Percentiles rank a stretch among this genome's conserved stretches.
Conservation (phyloP, 1,140 invertebrate species). For the Diorhabda elongata region DNA sequence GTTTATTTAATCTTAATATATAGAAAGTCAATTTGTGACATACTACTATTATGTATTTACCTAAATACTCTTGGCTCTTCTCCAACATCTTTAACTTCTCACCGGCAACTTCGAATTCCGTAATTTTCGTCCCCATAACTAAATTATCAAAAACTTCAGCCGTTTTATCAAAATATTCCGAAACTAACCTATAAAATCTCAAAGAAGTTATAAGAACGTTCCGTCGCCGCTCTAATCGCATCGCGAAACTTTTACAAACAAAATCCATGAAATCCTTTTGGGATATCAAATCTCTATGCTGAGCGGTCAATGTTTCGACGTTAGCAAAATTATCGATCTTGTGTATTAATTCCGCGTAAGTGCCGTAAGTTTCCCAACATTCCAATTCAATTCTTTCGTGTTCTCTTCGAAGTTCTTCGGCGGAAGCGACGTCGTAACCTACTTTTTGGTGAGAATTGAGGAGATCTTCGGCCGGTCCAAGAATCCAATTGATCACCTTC, state of each 20-base stretch:
- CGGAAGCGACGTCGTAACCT: conserved; percentile 66
- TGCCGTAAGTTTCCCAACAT: conserved; percentile 70
- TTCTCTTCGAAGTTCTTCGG: conserved; percentile 64
- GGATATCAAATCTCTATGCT: conserved; percentile 56
- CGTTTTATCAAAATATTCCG: conserved; percentile 66
- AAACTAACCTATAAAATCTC: conserved; percentile 69
- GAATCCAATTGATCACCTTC: conserved; percentile 71
- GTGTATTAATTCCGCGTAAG: conserved; percentile 71
- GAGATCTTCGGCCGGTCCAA: conserved; percentile 65
- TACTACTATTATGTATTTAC: conserved; percentile 37
- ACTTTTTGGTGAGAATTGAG: conserved; percentile 66
- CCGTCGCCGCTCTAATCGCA: conserved; percentile 66
- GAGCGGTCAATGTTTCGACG: conserved; percentile 48
- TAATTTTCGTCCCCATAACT: conserved; percentile 57
- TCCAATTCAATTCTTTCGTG: conserved; percentile 74
- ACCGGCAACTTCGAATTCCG: conserved; percentile 54
- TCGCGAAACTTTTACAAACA: conserved; percentile 72
- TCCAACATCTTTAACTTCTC: conserved; percentile 56
- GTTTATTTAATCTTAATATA: too few species aligned
- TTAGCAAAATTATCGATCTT: conserved; percentile 57
- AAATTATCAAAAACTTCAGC: conserved; percentile 64
- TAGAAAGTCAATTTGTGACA: too few species aligned
- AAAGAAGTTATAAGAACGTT: conserved; percentile 74
- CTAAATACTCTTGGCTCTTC: conserved; percentile 52
- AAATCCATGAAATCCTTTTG: conserved; percentile 77